Conservation (phyloP, 2,888 invertebrate genomes). For the Lottia gigantea region DNA sequence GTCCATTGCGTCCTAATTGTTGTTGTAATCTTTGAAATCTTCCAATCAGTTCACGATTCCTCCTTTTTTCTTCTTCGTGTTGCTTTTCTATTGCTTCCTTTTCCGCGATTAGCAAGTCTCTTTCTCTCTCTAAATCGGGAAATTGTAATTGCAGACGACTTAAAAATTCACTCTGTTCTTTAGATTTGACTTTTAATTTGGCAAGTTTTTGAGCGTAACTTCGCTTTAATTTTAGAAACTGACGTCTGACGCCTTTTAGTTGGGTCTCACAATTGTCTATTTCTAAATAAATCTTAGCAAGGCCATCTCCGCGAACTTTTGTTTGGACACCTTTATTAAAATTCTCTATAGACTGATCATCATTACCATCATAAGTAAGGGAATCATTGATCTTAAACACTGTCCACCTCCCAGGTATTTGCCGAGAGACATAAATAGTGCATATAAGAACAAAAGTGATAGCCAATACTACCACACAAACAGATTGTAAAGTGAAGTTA, state of each 20-base stretch:
- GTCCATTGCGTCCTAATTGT: constrained; percentile 19
- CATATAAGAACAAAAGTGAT: too few relatives aligned
- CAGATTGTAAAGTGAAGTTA: too few relatives aligned
- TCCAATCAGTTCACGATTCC: constrained; percentile 21
- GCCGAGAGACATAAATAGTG: too few relatives aligned
- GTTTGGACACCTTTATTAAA: too few relatives aligned
- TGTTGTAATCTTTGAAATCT: constrained; percentile 20
- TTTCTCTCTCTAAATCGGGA: constrained; percentile 16
- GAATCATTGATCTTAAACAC: too few relatives aligned
- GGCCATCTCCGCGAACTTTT: too few relatives aligned
- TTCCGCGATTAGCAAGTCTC: constrained; percentile 15
- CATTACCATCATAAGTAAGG: too few relatives aligned
- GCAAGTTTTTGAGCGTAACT: background rate
- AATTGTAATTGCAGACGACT: constrained; percentile 18
- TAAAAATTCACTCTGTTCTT: constrained; percentile 13
- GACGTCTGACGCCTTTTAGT: background rate
- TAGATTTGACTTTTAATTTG: constrained; percentile 12
- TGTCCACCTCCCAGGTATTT: too few relatives aligned
- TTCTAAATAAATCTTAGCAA: too few relatives aligned
- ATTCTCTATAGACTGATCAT: too few relatives aligned
- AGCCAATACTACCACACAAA: too few relatives aligned
- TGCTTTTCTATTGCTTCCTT: constrained; percentile 21
- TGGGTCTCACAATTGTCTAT: background rate
- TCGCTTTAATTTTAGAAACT: background rate
- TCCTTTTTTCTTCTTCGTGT: constrained; percentile 15